phyloP scores from a whole-genome alignment of 1,140 invertebrate genomes.

The Drosophila bipectinata region DNA sequence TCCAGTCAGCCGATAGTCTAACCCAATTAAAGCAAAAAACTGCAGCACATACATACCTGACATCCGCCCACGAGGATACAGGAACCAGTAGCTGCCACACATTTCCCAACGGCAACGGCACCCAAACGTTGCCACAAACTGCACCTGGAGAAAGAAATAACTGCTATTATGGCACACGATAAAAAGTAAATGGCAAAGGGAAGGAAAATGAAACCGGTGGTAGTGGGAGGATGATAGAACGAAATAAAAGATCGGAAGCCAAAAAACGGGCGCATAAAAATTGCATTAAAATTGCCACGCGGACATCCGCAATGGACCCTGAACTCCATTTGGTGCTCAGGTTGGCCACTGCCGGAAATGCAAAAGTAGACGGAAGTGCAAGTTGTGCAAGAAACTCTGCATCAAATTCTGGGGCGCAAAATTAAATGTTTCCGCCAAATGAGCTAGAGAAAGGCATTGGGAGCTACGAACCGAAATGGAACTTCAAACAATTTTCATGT shows the following conservation, averaged over 20 bases:
- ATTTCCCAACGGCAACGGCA: constrained; percentile 18
- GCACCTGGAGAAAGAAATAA: constrained; percentile 34
- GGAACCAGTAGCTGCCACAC: constrained; percentile 15
- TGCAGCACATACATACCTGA: constrained; percentile 23
- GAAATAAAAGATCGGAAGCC: constrained; percentile 67
- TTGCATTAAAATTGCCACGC: constrained; percentile 77
- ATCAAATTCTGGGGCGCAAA: constrained; percentile 49
- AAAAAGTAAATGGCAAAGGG: constrained; percentile 43
- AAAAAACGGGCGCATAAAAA: constrained; percentile 76
- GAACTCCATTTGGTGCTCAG: constrained; percentile 29
- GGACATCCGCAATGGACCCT: constrained; percentile 72
- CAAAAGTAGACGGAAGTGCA: constrained; percentile 77
- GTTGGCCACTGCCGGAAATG: constrained; percentile 59
- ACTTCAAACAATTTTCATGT: constrained; percentile 62
- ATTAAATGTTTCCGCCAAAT: constrained; percentile 69
- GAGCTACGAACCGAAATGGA: constrained; percentile 13
- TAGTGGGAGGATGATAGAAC: constrained; percentile 7
- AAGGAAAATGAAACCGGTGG: not conserved
- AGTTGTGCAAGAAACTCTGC: constrained; percentile 68
- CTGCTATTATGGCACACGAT: constrained; percentile 47
- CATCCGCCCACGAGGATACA: constrained; percentile 31
- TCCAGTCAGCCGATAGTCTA: not conserved
- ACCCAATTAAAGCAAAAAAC: constrained; percentile 28
- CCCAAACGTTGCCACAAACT: constrained; percentile 28
- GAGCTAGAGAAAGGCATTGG: constrained; percentile 8